Evolutionary conservation across 2,888 invertebrate genomes (phyloP).

Genomic region (Ligdia adustata): DNA sequence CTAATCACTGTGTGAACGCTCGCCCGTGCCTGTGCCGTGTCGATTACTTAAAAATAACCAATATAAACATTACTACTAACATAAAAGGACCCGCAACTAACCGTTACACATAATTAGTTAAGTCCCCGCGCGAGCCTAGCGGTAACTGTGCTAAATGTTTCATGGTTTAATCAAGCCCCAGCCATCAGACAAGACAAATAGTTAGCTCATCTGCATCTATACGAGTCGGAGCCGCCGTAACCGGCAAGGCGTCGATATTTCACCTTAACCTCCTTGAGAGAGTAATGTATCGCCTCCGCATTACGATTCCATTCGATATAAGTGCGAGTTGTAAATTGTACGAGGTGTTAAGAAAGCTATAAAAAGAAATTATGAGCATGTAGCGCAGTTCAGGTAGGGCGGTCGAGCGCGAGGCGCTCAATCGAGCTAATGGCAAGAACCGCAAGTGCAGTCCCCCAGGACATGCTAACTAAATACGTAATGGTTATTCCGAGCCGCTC

Average conservation of each 20-base stretch:
- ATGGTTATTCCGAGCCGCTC: conserved; percentile 68
- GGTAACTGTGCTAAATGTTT: conserved; percentile 76
- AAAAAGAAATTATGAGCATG: conserved; percentile 41
- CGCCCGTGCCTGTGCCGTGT: conserved; percentile 50
- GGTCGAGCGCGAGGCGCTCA: conserved; percentile 61
- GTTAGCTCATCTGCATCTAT: conserved; percentile 83
- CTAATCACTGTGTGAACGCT: conserved; percentile 76
- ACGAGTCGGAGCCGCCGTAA: conserved; percentile 71
- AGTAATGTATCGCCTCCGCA: conserved; percentile 41
- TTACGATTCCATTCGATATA: conserved; percentile 34
- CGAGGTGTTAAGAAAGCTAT: conserved; percentile 34
- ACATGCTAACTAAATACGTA: conserved; percentile 76
- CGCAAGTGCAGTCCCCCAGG: conserved; percentile 73
- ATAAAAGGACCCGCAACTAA: conserved; percentile 27
- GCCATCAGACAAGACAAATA: conserved; percentile 82
- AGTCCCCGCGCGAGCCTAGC: conserved; percentile 47
- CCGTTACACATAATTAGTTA: conserved; percentile 29
- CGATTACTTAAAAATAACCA: conserved; percentile 52
- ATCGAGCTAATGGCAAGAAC: conserved; percentile 78
- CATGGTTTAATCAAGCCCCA: conserved; percentile 81
- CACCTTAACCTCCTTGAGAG: conserved; percentile 56
- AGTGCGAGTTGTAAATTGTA: conserved; percentile 24
- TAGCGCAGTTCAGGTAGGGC: conserved; percentile 37
- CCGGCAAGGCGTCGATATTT: conserved; percentile 73
- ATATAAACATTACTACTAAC: conserved; percentile 36